A percentile compares a stretch with the other conserved stretches of the same genome.
phyloP scores from a whole-genome alignment of 2,888 invertebrate genomes.

The Conus canariensis region DNA sequence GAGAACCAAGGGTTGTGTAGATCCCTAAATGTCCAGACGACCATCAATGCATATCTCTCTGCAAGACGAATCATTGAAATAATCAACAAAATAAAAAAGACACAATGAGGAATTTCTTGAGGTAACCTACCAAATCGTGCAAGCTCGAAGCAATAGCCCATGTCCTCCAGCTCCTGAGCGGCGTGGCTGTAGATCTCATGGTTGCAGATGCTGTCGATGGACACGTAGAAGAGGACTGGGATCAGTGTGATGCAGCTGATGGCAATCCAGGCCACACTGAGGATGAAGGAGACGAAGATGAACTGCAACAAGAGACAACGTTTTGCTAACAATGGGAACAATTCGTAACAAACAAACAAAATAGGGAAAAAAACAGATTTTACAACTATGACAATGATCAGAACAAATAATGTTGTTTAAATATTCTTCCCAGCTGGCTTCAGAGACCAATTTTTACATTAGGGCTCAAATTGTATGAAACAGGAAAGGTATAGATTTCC shows the following conservation, averaged over 20 bases:
- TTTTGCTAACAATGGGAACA: neutral
- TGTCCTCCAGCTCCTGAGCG: slow-evolving; percentile 53
- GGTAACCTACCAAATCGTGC: slow-evolving; percentile 70
- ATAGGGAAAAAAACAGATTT: neutral
- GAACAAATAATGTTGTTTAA: no score
- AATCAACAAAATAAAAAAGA: no score
- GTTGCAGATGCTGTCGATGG: slow-evolving; percentile 71
- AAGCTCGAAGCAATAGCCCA: slow-evolving; percentile 73
- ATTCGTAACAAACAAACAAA: neutral
- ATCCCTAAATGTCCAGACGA: no score
- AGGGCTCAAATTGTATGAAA: no score
- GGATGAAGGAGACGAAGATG: slow-evolving; percentile 72
- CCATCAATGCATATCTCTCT: no score
- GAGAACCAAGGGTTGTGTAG: no score
- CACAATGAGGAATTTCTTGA: no score
- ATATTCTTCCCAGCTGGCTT: no score
- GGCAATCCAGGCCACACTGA: slow-evolving; percentile 75
- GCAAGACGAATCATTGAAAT: no score
- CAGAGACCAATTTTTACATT: no score
- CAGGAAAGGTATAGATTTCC: no score
- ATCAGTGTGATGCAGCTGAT: slow-evolving; percentile 69
- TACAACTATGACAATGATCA: no score
- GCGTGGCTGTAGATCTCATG: slow-evolving; percentile 71
- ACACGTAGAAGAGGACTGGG: slow-evolving; percentile 73
- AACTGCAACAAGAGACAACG: slow-evolving; percentile 65